These are phyloP conservation scores for Andrena hattorfiana DNA, from an alignment of 2,888 invertebrate species.

Conservation along the genomic window DNA sequence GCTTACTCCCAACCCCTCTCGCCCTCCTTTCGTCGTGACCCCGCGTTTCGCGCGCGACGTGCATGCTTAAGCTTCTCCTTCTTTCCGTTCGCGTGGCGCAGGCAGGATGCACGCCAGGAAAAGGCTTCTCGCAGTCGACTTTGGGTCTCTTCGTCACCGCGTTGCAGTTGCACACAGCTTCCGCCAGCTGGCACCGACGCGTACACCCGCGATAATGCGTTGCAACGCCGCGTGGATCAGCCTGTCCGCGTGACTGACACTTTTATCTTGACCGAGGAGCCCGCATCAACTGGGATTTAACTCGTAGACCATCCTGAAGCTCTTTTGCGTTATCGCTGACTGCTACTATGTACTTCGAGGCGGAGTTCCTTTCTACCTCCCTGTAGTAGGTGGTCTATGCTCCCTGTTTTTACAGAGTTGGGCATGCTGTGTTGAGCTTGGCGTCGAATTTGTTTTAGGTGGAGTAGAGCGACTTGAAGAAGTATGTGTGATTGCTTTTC, in stretches of 20 bases:
- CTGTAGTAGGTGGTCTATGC: too few species aligned
- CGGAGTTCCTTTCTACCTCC: constrained; percentile 1
- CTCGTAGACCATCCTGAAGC: constrained; percentile 30
- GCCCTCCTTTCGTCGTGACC: not conserved
- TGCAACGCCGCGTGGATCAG: constrained; percentile 7
- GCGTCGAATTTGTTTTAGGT: not conserved
- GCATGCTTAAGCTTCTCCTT: constrained; percentile 44
- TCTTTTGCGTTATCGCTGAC: constrained; percentile 36
- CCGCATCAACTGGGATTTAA: constrained; percentile 42
- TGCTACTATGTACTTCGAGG: constrained; percentile 7
- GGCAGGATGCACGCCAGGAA: not conserved
- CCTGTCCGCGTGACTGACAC: constrained; percentile 25
- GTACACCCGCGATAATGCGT: not conserved
- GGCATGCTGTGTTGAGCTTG: not conserved
- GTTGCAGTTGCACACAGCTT: not conserved
- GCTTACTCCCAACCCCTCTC: constrained; percentile 31
- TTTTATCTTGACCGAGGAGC: constrained; percentile 48
- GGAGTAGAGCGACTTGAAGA: too few species aligned
- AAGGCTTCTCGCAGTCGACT: not conserved
- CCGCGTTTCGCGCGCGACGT: constrained; percentile 3
- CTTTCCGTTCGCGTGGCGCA: constrained; percentile 8
- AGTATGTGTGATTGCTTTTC: too few species aligned
- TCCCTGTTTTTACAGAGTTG: too few species aligned
- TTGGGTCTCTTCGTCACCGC: not conserved
- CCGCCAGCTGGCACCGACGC: not conserved